Percentiles rank a stretch among this genome's conserved stretches.
phyloP scores from a whole-genome alignment of 2,113 vertebrate genomes.

The Neomonachus schauinslandi region DNA sequence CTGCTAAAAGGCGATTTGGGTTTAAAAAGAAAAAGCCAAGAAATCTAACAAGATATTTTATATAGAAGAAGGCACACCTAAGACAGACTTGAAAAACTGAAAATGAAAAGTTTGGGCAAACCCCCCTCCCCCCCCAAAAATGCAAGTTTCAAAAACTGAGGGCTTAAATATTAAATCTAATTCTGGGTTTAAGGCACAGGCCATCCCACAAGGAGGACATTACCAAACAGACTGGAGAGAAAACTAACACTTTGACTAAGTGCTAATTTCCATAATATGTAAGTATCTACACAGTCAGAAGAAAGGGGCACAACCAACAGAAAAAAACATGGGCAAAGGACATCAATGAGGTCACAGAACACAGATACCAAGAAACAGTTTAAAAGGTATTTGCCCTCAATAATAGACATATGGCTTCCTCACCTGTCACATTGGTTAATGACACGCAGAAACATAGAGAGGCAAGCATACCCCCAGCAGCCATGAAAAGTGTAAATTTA shows the following conservation, averaged over 20 bases:
- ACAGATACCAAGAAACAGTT: not conserved
- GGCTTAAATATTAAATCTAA: not conserved
- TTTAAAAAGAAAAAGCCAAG: not conserved
- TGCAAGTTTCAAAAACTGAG: not conserved
- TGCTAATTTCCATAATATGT: not conserved
- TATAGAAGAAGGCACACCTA: not conserved
- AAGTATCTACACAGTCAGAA: not conserved
- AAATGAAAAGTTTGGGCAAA: not conserved
- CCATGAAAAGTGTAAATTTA: not conserved
- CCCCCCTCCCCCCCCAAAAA: not conserved
- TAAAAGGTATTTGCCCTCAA: not conserved
- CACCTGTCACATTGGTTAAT: not conserved
- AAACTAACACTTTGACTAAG: not conserved
- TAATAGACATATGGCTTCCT: not conserved
- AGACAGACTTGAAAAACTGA: not conserved
- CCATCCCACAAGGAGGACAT: not conserved
- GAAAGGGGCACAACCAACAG: not conserved
- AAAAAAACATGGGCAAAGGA: not conserved
- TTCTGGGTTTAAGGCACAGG: not conserved
- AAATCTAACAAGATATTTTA: not conserved
- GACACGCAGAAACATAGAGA: not conserved
- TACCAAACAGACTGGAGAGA: not conserved
- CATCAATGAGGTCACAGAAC: not conserved
- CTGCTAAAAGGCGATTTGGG: not conserved
- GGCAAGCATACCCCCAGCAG: not conserved